Conservation (phyloP, 2,888 invertebrate species). For the Stenodera caucasica region DNA sequence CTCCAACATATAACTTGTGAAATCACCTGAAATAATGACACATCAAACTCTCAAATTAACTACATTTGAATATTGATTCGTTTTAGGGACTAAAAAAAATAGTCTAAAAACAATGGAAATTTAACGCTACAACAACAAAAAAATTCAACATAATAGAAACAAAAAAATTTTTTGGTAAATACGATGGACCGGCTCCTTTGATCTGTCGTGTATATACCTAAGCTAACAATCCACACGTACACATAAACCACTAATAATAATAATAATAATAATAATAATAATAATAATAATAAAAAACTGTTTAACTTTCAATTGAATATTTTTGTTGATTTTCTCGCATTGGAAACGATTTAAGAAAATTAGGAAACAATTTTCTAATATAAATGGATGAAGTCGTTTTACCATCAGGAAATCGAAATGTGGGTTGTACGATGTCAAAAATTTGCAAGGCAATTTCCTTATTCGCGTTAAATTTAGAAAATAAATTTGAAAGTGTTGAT, state of each 20-base stretch:
- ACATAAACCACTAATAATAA: no score
- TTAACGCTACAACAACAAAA: background rate
- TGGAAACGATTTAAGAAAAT: constrained; percentile 1
- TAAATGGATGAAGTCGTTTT: background rate
- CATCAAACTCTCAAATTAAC: constrained; percentile 7
- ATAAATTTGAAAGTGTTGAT: no score
- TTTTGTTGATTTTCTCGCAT: no score
- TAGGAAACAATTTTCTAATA: background rate
- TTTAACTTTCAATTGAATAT: constrained; percentile 18
- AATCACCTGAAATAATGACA: constrained; percentile 40
- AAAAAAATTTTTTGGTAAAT: constrained; percentile 13
- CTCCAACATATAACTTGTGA: constrained; percentile 40
- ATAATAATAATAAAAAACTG: constrained; percentile 17
- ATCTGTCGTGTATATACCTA: constrained; percentile 17
- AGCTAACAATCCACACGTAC: constrained; percentile 11
- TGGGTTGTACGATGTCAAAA: constrained; percentile 12
- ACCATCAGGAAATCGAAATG: constrained; percentile 3
- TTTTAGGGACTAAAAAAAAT: constrained; percentile 7
- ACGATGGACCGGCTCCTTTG: constrained; percentile 23
- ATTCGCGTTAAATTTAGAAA: no score
- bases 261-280: no score
- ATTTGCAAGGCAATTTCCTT: constrained; percentile 26
- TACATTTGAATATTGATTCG: background rate
- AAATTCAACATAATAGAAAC: background rate
- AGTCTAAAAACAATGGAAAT: background rate